Evolutionary conservation across 1,140 invertebrate genomes (phyloP).

Genomic region (Vanessa atalanta): DNA sequence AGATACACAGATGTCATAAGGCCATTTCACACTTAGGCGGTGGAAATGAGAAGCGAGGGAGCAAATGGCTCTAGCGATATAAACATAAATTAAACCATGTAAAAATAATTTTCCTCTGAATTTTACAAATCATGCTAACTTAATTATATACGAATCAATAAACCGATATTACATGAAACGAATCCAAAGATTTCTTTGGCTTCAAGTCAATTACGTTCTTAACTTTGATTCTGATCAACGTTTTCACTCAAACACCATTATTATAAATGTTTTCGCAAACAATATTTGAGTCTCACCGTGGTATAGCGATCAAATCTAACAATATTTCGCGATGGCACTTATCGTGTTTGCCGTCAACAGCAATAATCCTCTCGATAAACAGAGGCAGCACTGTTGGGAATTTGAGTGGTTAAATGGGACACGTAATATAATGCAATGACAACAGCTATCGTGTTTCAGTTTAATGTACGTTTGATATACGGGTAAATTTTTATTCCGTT

Average conservation of each 20-base stretch:
- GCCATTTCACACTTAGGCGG: too few species aligned
- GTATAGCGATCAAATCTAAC: conserved; percentile 13
- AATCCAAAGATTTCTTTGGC: too few species aligned
- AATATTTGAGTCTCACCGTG: neutral
- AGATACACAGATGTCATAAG: too few species aligned
- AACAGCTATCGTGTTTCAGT: conserved; percentile 18
- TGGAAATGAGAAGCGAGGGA: too few species aligned
- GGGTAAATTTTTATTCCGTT: neutral
- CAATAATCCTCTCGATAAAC: conserved; percentile 35
- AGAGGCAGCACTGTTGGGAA: conserved; percentile 14
- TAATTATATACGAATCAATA: too few species aligned
- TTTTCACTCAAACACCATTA: neutral
- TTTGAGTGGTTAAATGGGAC: conserved; percentile 35
- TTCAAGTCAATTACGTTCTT: neutral
- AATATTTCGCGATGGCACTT: conserved; percentile 30
- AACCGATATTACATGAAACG: too few species aligned
- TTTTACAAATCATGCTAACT: too few species aligned
- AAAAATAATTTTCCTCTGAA: too few species aligned
- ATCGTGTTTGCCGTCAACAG: conserved; percentile 30
- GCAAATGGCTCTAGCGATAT: too few species aligned
- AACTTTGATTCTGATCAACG: neutral
- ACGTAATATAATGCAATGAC: conserved; percentile 37
- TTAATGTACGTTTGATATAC: neutral
- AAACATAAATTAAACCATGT: too few species aligned
- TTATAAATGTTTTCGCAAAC: neutral